Evolutionary conservation across 2,888 invertebrate genomes (phyloP).

Genomic region (Hirtodrosophila cameraria): DNA sequence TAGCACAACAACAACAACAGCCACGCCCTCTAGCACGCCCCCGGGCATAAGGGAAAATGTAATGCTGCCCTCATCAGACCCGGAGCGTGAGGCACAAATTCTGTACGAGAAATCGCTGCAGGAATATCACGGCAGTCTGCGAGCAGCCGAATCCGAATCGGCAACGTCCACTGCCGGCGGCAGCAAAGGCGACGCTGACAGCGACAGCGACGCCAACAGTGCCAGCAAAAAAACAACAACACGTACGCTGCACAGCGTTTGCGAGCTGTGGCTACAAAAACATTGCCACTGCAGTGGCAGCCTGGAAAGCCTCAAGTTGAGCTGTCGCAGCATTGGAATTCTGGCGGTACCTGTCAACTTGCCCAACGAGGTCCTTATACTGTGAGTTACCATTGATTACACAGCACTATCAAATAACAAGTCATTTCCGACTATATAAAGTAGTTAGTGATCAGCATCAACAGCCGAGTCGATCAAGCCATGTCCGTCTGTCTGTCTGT

Average conservation of each 20-base stretch:
- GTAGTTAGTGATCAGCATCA: no score
- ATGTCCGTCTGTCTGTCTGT: no score
- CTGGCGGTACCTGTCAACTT: slow-evolving; percentile 82
- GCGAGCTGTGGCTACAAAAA: slow-evolving; percentile 81
- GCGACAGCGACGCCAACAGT: slow-evolving; percentile 18
- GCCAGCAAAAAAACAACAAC: slow-evolving; percentile 26
- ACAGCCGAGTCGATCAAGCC: no score
- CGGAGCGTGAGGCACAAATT: slow-evolving; percentile 83
- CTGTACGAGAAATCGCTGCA: slow-evolving; percentile 83
- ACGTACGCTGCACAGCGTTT: slow-evolving; percentile 78
- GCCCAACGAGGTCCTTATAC: slow-evolving; percentile 78
- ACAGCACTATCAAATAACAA: no score
- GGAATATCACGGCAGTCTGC: slow-evolving; percentile 78
- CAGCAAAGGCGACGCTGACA: slow-evolving; percentile 18
- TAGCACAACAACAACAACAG: slow-evolving; percentile 35
- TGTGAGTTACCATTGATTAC: slow-evolving; percentile 79
- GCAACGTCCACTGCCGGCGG: slow-evolving; percentile 1
- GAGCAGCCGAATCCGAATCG: slow-evolving; percentile 30
- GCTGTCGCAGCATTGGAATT: slow-evolving; percentile 82
- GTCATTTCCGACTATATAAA: no score
- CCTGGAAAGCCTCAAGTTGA: slow-evolving; percentile 78
- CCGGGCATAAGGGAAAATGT: slow-evolving; percentile 82
- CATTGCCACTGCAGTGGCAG: slow-evolving; percentile 83
- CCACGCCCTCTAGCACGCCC: slow-evolving; percentile 26
- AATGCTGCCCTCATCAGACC: slow-evolving; percentile 82